Evolutionary conservation across 2,888 invertebrate genomes (phyloP), one percentile per base, ranked within the genome.

Genomic region (Andrena chrysosceles): DNA sequence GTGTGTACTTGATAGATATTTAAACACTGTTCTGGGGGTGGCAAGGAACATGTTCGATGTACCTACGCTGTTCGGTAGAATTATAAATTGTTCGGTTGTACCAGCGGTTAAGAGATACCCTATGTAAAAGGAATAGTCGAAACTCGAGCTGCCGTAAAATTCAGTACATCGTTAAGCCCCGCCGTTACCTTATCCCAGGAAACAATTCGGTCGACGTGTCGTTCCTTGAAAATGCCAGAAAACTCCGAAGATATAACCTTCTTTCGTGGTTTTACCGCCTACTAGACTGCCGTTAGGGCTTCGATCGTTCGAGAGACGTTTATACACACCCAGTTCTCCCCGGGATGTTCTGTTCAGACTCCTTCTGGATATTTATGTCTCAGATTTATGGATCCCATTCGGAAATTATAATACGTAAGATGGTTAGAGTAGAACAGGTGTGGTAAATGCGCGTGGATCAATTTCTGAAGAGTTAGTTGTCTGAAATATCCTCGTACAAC

Each of bases 141-240:
- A 52, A 20, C 35, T 54, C n/a, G 31, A 54, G n/a, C 13, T 66
- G 8, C 26, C 73, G 75, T 77, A 75, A 77, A 80, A 76, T 56
- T 77, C 78, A 23, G 48, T 63, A 26, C 20, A 31, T 64, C 69
- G 73, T 56, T 68, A 71, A 60, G 49, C 59, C n/a, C 10, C 20
- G 60, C 35, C 71, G 60, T 66, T 80, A 60, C 68, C 70, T 85
- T 85, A 59, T 62, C 26, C 31, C 7, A 60, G 42, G 29, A 80
- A 73, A 73, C 73, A 67, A 84, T 77, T 80, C 20, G 42, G 29
- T 56, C 56, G 31, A 56, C 42, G 35, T 31, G 33, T 72, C 63
- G 31, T 63, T 33, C 20, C 35, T 35, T 35, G 63, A 35, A 20
- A 20, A 56, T 4, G 56, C 56, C 56, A 35, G 20, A 23, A n/a